These are phyloP conservation scores for Motacilla alba DNA, from an alignment of 2,113 vertebrate genomes.

Conservation along the genomic window DNA sequence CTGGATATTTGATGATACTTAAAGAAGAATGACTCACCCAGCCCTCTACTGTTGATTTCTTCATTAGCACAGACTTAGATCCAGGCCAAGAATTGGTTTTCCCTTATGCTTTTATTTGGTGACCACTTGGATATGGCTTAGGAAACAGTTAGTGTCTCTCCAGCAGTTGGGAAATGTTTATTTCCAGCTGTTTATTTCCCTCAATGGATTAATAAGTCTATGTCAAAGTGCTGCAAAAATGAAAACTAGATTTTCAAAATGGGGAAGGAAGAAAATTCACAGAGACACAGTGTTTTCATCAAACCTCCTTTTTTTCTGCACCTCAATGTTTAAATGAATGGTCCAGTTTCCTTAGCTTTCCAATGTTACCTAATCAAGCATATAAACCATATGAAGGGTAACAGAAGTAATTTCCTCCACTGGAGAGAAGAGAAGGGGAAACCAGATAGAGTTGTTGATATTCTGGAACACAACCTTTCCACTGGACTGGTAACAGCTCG, in stretches of 20 bases:
- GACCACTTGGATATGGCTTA: constrained; percentile 32
- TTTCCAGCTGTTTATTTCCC: constrained; percentile 56
- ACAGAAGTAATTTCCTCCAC: not conserved
- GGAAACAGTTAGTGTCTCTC: constrained; percentile 43
- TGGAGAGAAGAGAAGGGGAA: not conserved
- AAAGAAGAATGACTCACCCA: constrained; percentile 30
- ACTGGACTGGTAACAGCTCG: not conserved
- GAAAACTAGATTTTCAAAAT: constrained; percentile 34
- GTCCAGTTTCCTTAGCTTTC: not conserved
- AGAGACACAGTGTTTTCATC: not conserved
- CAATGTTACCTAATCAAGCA: not conserved
- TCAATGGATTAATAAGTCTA: constrained; percentile 40
- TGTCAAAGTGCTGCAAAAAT: constrained; percentile 47
- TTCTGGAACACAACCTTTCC: not conserved
- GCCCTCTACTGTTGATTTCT: constrained; percentile 18
- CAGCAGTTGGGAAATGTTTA: constrained; percentile 36
- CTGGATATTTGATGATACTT: not conserved
- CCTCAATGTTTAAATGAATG: not conserved
- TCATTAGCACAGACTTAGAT: constrained; percentile 24
- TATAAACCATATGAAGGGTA: not conserved
- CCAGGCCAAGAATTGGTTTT: constrained; percentile 24
- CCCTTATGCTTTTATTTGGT: constrained; percentile 23
- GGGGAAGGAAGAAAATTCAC: not conserved
- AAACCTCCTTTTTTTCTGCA: not conserved
- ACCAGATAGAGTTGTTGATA: not conserved